Evolutionary conservation across 2,797 vertebrate species (phyloP).

Genomic region (Sardinella longiceps): DNA sequence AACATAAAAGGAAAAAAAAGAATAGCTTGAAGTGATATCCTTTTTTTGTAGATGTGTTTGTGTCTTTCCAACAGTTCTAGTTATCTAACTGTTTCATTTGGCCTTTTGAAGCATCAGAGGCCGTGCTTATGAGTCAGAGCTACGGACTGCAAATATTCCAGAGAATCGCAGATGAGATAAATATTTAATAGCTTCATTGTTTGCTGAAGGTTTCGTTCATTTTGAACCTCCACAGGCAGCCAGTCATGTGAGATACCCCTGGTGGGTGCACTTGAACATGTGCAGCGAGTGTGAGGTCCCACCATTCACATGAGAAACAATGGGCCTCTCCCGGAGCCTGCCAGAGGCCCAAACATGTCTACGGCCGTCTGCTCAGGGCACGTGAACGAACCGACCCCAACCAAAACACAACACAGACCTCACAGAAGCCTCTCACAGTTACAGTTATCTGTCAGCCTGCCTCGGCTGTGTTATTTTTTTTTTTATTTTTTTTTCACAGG

Average conservation of each 20-base stretch:
- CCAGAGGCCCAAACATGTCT: not conserved
- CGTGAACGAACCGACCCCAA: not conserved
- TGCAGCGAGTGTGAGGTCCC: not conserved
- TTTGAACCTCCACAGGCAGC: not conserved
- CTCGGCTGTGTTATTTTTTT: not conserved
- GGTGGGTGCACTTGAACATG: not conserved
- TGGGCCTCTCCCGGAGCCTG: not conserved
- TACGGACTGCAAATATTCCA: not conserved
- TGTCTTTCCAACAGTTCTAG: not conserved
- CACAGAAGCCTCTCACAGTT: not conserved
- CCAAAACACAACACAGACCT: not conserved
- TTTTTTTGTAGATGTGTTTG: not conserved
- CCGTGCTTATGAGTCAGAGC: not conserved
- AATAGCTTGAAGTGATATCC: too few species aligned
- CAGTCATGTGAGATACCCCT: conserved; percentile 3
- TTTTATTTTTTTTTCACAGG: not conserved
- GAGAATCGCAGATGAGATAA: not conserved
- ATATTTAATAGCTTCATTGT: conserved; percentile 11
- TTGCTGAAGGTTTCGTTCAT: not conserved
- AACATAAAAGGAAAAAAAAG: too few species aligned
- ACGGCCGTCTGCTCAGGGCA: not conserved
- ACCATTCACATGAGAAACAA: not conserved
- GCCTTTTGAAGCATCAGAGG: not conserved
- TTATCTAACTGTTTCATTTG: not conserved
- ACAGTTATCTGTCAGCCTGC: not conserved